Evolutionary conservation across 2,797 vertebrate genomes (phyloP).

Genomic region (Anguilla marmorata): DNA sequence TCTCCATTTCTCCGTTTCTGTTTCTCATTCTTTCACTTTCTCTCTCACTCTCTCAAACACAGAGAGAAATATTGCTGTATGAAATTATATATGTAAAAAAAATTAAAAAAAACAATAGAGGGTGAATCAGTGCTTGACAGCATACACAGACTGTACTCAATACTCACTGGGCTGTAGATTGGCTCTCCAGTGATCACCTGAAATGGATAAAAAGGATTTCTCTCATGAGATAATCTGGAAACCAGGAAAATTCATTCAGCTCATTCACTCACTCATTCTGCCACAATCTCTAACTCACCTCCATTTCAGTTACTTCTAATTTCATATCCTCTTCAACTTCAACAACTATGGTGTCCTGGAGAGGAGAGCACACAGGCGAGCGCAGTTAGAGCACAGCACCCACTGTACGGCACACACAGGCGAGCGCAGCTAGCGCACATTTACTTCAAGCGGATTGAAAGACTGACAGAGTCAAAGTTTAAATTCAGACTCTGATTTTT

Average conservation of each 20-base stretch:
- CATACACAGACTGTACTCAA: background rate
- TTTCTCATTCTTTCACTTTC: background rate
- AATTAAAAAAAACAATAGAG: background rate
- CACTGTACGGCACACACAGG: too few species aligned
- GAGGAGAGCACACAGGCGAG: background rate
- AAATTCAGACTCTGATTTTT: too few species aligned
- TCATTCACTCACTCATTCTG: background rate
- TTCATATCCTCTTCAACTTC: background rate
- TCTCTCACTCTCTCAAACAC: background rate
- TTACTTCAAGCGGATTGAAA: too few species aligned
- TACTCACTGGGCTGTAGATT: background rate
- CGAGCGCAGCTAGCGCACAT: too few species aligned
- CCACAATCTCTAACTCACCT: background rate
- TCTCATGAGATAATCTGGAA: background rate
- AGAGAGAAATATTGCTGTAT: background rate
- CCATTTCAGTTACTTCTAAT: background rate
- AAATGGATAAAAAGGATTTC: background rate
- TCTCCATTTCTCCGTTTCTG: background rate
- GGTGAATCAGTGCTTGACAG: background rate
- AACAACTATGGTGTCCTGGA: background rate
- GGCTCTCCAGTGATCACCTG: background rate
- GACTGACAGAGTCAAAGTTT: too few species aligned
- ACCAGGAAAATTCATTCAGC: too few species aligned
- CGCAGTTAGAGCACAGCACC: too few species aligned
- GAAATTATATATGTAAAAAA: background rate